Conservation (phyloP, 2,113 vertebrate species). For the Diphyllodes magnificus region DNA sequence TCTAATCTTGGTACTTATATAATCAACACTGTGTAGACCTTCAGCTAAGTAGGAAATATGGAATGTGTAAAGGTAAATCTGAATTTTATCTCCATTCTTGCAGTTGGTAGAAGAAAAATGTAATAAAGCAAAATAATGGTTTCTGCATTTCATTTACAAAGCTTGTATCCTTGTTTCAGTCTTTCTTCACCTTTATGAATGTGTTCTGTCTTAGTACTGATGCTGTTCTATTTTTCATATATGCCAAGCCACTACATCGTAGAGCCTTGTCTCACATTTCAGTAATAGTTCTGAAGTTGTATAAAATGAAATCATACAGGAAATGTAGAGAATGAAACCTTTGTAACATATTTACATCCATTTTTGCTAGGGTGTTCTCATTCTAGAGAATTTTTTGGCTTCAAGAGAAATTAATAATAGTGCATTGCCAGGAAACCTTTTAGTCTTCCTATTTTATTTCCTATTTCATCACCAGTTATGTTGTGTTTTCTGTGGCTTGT, state of each 20-base stretch:
- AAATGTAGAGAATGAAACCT: not conserved
- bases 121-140: not conserved
- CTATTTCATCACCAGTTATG: not conserved
- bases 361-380: not conserved
- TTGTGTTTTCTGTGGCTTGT: slow-evolving; percentile 4
- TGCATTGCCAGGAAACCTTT: slow-evolving; percentile 68
- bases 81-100: not conserved
- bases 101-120: not conserved
- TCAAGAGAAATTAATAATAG: slow-evolving; percentile 31
- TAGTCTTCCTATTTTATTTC: not conserved
- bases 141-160: not conserved
- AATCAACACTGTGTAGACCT: not conserved
- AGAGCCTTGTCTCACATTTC: not conserved
- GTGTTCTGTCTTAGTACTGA: not conserved
- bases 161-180: not conserved
- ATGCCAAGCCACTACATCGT: not conserved
- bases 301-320: not conserved
- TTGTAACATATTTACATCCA: not conserved
- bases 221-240: not conserved
- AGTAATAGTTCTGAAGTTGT: not conserved
- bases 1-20: not conserved
- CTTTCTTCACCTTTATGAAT: not conserved
- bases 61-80: not conserved
- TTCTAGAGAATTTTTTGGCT: slow-evolving; percentile 40
- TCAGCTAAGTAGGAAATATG: not conserved